phyloP scores from a whole-genome alignment of 2,113 vertebrate genomes.

The Lanius ludovicianus region DNA sequence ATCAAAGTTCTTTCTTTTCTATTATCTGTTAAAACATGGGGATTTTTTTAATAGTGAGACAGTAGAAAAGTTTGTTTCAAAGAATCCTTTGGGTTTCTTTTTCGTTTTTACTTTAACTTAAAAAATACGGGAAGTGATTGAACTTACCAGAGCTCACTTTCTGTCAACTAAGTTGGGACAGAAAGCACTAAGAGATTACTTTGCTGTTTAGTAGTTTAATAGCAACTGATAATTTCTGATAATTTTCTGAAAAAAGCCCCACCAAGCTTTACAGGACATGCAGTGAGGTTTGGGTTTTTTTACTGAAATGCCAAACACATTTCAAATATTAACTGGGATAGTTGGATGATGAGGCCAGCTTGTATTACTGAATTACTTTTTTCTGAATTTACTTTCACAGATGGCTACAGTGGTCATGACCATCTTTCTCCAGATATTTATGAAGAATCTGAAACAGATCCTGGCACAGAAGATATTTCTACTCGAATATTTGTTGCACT shows the following conservation, averaged over 20 bases:
- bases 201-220: background rate
- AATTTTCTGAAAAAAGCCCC: background rate
- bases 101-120: background rate
- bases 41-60: background rate
- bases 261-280: background rate
- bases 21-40: background rate
- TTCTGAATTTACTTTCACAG: slow-evolving; percentile 67
- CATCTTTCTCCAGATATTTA: slow-evolving; percentile 86
- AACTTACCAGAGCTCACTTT: background rate
- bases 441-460: slow-evolving; percentile 86
- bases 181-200: background rate
- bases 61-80: background rate
- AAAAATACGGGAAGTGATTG: background rate
- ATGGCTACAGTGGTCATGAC: slow-evolving; percentile 81
- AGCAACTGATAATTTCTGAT: background rate
- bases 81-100: background rate
- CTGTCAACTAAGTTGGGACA: background rate
- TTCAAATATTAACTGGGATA: background rate
- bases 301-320: background rate
- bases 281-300: background rate
- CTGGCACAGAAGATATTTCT: slow-evolving; percentile 80
- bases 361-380: background rate
- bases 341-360: background rate
- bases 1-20: background rate
- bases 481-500: slow-evolving; percentile 92